These are phyloP conservation scores for Pemphigus obesinymphae DNA, from an alignment of 1,140 invertebrate species.

Conservation along the genomic window DNA sequence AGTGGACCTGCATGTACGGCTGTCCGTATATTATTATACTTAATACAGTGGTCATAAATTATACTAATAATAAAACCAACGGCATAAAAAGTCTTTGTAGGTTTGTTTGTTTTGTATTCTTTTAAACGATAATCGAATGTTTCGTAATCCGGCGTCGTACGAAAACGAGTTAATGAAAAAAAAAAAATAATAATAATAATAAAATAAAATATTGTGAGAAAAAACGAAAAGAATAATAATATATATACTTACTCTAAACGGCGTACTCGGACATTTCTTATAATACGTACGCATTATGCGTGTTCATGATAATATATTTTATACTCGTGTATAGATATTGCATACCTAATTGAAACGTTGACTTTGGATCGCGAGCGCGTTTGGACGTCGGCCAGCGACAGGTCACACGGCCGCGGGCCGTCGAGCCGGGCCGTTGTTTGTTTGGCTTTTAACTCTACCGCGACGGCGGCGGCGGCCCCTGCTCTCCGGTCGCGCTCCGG, in stretches of 20 bases:
- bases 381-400: neutral
- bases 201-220: too few species aligned
- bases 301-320: neutral
- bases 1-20: too few species aligned
- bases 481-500: neutral
- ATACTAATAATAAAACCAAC: too few species aligned
- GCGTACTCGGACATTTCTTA: too few species aligned
- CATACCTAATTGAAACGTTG: slow-evolving; percentile 24
- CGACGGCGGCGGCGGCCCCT: neutral
- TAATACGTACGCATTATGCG: neutral
- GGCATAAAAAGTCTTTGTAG: too few species aligned
- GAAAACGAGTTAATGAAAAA: neutral
- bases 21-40: too few species aligned
- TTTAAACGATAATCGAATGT: neutral
- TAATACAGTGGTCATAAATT: too few species aligned
- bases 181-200: too few species aligned
- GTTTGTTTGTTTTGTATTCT: too few species aligned
- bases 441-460: slow-evolving; percentile 17
- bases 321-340: neutral
- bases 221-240: too few species aligned
- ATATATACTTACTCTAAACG: too few species aligned
- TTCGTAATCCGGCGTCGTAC: neutral
- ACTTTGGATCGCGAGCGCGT: neutral
- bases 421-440: slow-evolving; percentile 12
- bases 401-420: neutral